These are phyloP conservation scores for Drosophila picticornis DNA, from an alignment of 2,888 invertebrate species.

Conservation along the genomic window DNA sequence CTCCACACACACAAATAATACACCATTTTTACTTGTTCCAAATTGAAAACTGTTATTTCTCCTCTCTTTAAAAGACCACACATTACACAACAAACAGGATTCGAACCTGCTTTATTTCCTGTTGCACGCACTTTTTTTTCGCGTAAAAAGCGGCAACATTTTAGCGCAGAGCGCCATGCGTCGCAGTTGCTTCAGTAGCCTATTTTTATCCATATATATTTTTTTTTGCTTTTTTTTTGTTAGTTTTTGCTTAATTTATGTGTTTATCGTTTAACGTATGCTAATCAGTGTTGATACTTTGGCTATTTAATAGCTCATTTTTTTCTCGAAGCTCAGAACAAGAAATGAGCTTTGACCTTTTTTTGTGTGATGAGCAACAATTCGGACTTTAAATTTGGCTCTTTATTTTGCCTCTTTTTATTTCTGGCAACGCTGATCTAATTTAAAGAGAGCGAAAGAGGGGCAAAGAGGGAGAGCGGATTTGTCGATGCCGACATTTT, in stretches of 20 bases:
- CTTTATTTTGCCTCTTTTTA: background rate
- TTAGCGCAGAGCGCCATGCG: constrained; percentile 1
- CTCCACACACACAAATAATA: constrained; percentile 44
- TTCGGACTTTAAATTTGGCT: background rate
- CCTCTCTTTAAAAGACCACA: background rate
- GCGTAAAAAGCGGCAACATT: background rate
- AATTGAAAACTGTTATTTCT: background rate
- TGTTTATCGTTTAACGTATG: background rate
- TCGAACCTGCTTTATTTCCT: background rate
- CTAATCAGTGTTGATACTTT: background rate
- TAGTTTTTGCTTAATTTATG: background rate
- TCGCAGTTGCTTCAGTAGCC: background rate
- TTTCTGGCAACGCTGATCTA: constrained; percentile 2
- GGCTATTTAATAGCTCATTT: background rate
- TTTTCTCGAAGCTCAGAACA: background rate
- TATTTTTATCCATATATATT: too few relatives aligned
- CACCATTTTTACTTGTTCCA: background rate
- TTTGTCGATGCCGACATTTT: constrained; percentile 71
- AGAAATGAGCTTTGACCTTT: background rate
- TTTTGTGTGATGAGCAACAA: background rate
- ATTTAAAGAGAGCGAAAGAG: background rate
- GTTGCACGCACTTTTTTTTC: background rate
- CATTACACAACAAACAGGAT: background rate
- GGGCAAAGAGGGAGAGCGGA: background rate
- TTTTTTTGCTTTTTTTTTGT: background rate